Base-by-base conservation (phyloP, 2,888 invertebrate species). In the Xanthorhoe designata region DNA sequence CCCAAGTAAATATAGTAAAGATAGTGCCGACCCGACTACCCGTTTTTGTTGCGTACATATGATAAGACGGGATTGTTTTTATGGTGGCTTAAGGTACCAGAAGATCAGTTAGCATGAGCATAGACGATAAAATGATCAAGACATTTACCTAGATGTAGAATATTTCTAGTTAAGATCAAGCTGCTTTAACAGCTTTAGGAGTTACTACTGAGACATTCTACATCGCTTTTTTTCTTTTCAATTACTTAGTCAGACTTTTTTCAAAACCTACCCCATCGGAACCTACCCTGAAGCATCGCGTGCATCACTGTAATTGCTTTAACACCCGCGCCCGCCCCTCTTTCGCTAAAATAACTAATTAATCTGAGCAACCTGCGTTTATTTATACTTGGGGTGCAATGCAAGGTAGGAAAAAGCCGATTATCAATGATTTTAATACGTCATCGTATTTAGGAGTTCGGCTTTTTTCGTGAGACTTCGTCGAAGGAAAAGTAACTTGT, bases 331-430 rank as follows among this genome's bases (percentile, higher is more conserved):
- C 68, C 69, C 75, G 65, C 73, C 75, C 73, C 45, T 57, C 24
- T 64, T 67, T 69, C 74, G 72, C 77, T 78, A 81, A 82, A 81
- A 81, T 79, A 81, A 78, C 80, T 82, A 82, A 82, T 82, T 81
- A 81, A 82, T 82, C 79, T 74, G 35, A 59, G 64, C 60, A 61
- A 64, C 67, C 58, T 49, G 50, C 45, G 51, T 52, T 62, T 60
- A 52, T 60, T 60, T 52, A 49, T 32, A 32, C 19, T 32, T 29
- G 18, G 51, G 29, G 53, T 54, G 50, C 18, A 53, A 60, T 52
- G 58, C 35, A n/a, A n/a, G 49, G 29, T 19, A n/a, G 3, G 13
- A 60, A 53, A 53, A 53, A 15, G 13, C 18, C 42, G 45, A 24
- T 52, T 2, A 53, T 60, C 47, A 47, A 17, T 52, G 51, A 45